A percentile compares a stretch with the other conserved stretches of the same genome.
phyloP scores from a whole-genome alignment of 2,888 invertebrate species.

The Proisotoma minuta region DNA sequence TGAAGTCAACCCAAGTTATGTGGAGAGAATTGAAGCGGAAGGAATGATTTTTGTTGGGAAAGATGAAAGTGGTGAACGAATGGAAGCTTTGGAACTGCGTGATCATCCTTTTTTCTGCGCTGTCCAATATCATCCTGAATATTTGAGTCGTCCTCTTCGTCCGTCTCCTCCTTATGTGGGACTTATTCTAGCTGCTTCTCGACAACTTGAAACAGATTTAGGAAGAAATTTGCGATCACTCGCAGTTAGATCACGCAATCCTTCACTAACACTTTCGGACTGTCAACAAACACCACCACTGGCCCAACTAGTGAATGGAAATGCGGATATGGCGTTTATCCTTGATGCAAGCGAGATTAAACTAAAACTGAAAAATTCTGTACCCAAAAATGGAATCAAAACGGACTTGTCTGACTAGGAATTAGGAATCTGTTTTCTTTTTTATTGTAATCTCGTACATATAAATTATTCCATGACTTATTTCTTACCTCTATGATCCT shows the following conservation, averaged over 20 bases:
- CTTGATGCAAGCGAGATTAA: too few relatives aligned
- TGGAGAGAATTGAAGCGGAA: conserved; percentile 67
- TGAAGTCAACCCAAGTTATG: conserved; percentile 90
- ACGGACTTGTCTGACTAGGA: too few relatives aligned
- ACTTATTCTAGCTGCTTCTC: conserved; percentile 80
- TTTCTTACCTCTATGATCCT: too few relatives aligned
- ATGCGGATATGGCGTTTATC: too few relatives aligned
- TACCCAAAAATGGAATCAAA: too few relatives aligned
- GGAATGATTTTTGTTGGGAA: conserved; percentile 85
- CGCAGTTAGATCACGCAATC: background rate
- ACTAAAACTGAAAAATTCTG: too few relatives aligned
- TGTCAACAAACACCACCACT: background rate
- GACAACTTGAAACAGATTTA: conserved; percentile 58
- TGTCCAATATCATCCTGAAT: conserved; percentile 98
- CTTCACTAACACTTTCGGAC: background rate
- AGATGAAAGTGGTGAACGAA: conserved; percentile 75
- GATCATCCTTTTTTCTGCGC: conserved; percentile 89
- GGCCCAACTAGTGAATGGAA: too few relatives aligned
- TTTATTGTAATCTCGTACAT: too few relatives aligned
- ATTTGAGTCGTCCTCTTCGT: conserved; percentile 80
- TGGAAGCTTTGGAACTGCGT: conserved; percentile 85
- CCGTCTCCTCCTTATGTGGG: conserved; percentile 96
- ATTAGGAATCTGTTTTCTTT: too few relatives aligned
- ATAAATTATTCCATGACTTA: too few relatives aligned
- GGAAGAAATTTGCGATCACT: background rate